phyloP scores from a whole-genome alignment of 2,888 invertebrate species.

The Agelastica alni region DNA sequence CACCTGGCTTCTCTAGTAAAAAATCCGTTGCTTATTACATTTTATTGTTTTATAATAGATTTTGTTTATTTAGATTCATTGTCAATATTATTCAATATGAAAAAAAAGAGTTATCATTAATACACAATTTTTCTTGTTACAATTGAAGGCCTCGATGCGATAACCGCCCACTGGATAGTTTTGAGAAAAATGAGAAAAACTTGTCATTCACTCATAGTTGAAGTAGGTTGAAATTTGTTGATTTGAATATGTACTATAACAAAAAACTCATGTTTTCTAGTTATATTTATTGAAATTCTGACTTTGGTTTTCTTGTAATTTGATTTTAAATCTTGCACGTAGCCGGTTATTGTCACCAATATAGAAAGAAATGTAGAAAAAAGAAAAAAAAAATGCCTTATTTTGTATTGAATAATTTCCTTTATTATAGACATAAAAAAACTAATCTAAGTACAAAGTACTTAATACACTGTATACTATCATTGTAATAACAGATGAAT shows the following conservation, averaged over 20 bases:
- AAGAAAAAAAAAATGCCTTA: too few relatives aligned
- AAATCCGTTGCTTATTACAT: too few relatives aligned
- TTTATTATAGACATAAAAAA: neutral
- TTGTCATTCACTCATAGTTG: neutral
- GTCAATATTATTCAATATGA: too few relatives aligned
- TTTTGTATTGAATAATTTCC: neutral
- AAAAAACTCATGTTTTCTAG: neutral
- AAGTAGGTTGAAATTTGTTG: neutral
- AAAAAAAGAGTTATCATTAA: too few relatives aligned
- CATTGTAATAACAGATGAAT: neutral
- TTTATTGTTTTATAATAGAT: too few relatives aligned
- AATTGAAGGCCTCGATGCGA: constrained; percentile 1
- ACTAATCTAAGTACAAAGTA: neutral
- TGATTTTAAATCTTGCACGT: neutral
- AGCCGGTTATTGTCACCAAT: neutral
- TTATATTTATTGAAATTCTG: neutral
- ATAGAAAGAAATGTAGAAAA: too few relatives aligned
- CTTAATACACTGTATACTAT: neutral
- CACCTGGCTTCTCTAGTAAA: too few relatives aligned
- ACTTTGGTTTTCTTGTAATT: neutral
- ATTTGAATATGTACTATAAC: neutral
- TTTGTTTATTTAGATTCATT: too few relatives aligned
- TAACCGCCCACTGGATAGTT: constrained; percentile 2
- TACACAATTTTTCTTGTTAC: too few relatives aligned
- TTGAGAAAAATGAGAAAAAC: constrained; percentile 6